phyloP scores from a whole-genome alignment of 1,140 invertebrate genomes.

The Drosophila nigromelanica region DNA sequence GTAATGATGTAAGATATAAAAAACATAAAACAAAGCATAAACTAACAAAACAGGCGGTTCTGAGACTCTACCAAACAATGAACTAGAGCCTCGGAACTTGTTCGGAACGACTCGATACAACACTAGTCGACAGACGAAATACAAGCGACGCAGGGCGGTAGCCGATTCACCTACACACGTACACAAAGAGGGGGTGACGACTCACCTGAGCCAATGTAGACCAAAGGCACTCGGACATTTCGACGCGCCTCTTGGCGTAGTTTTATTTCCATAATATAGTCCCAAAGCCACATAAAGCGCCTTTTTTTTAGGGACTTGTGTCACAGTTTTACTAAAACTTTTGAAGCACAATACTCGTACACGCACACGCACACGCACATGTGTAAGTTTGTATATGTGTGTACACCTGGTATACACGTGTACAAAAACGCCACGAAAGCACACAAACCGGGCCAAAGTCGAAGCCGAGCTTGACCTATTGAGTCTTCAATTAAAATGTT shows the following conservation, averaged over 20 bases:
- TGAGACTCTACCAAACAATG: too few species aligned
- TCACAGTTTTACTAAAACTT: slow-evolving; percentile 27
- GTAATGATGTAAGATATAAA: too few species aligned
- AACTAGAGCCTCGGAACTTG: too few species aligned
- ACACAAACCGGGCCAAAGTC: slow-evolving; percentile 38
- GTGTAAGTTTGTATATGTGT: slow-evolving; percentile 14
- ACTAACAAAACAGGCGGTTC: too few species aligned
- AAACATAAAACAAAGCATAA: too few species aligned
- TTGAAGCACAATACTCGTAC: slow-evolving; percentile 15
- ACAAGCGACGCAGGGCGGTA: background rate
- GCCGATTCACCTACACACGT: background rate
- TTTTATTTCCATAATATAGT: slow-evolving; percentile 72
- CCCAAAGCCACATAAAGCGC: slow-evolving; percentile 71
- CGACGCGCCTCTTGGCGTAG: slow-evolving; percentile 50
- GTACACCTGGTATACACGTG: slow-evolving; percentile 58
- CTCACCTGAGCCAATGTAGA: slow-evolving; percentile 73
- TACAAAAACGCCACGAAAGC: slow-evolving; percentile 63
- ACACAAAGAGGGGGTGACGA: slow-evolving; percentile 9
- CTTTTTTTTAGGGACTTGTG: slow-evolving; percentile 33
- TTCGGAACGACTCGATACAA: too few species aligned
- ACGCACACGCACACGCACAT: slow-evolving; percentile 14
- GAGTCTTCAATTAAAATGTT: slow-evolving; percentile 29
- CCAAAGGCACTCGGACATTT: slow-evolving; percentile 66
- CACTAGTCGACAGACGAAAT: slow-evolving; percentile 19
- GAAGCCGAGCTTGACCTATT: slow-evolving; percentile 40